Percentiles rank a stretch among this genome's conserved stretches.
Evolutionary conservation across 2,797 vertebrate genomes (phyloP).

Genomic region (Sebastes itinus): DNA sequence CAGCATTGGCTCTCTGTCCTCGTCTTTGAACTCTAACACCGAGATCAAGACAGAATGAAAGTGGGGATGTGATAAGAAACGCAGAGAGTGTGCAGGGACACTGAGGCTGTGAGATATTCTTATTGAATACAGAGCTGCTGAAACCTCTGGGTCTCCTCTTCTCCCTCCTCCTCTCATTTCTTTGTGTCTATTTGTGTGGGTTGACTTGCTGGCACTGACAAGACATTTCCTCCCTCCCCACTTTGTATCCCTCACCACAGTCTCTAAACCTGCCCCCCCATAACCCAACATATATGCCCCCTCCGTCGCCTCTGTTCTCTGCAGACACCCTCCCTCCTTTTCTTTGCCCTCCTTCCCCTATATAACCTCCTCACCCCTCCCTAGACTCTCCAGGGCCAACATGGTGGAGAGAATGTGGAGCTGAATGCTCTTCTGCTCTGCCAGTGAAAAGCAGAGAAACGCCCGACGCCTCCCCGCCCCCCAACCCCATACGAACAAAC

Average conservation of each 20-base stretch:
- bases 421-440: slow-evolving; percentile 1
- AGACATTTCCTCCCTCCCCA: not conserved
- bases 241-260: not conserved
- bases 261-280: not conserved
- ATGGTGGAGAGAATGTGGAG: not conserved
- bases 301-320: slow-evolving; percentile 3
- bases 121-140: slow-evolving; percentile 41
- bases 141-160: not conserved
- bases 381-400: slow-evolving; percentile 2
- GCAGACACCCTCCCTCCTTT: not conserved
- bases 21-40: slow-evolving; percentile 44
- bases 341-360: not conserved
- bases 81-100: not conserved
- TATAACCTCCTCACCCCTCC: not conserved
- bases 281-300: not conserved
- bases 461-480: not conserved
- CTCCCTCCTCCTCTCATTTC: not conserved
- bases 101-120: slow-evolving; percentile 10
- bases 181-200: slow-evolving; percentile 29
- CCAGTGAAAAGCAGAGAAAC: not conserved
- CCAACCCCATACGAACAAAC: not conserved
- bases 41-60: slow-evolving; percentile 36
- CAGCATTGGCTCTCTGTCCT: not conserved
- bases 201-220: slow-evolving; percentile 17
- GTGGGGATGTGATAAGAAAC: slow-evolving; percentile 27